Evolutionary conservation across 1,140 invertebrate genomes (phyloP), one percentile per base, ranked within the genome.

Genomic region (Saccostrea cuccullata): DNA sequence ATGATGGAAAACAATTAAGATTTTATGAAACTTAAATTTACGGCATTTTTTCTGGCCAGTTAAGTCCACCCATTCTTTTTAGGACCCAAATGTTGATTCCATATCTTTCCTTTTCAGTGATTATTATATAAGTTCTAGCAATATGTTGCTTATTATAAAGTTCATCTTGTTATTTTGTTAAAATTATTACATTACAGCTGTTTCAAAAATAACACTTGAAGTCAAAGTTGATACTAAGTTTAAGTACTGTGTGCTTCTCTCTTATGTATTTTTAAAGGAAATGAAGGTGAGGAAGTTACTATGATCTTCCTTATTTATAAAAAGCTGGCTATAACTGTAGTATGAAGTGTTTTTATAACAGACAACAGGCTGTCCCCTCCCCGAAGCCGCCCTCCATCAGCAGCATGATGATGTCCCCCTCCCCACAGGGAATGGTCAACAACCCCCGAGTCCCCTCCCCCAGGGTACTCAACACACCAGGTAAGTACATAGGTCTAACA

Each of bases 371-470:
- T 6, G 85, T 77, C 11, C 26, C 23, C 26, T 77, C 70, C 11
- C 70, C 70, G 4, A 77, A 77, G 26, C 70, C 87, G 9, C 85
- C 86, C 8, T 94, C 93, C 23, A 92, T 92, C 47, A 89, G 91
- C 30, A 88, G 90, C 23, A 91, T 92, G 87, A 56, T 93, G 88
- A 87, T 91, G 13, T 89, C 91, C 15, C 92, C 91, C 0, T 93
- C 92, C 20, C 92, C 92, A n/a, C 89, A 91, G 82, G 82, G 86
- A 96, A 96, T 96, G 23, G 95, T 96, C 55, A 36, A 26, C 70
- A 77, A 77, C 12, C 70, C 70, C 15, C 70, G 70, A 6, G 97
- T 97, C 15, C 97, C 97, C 12, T 97, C 97, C 40, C 70, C 70
- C 93, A 26, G 70, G 30, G 70, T 77, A 56, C 90, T 95, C 12